A percentile compares a stretch with the other conserved stretches of the same genome.
Evolutionary conservation across 2,113 vertebrate species (phyloP).

Genomic region (Cephalopholis sonnerati): DNA sequence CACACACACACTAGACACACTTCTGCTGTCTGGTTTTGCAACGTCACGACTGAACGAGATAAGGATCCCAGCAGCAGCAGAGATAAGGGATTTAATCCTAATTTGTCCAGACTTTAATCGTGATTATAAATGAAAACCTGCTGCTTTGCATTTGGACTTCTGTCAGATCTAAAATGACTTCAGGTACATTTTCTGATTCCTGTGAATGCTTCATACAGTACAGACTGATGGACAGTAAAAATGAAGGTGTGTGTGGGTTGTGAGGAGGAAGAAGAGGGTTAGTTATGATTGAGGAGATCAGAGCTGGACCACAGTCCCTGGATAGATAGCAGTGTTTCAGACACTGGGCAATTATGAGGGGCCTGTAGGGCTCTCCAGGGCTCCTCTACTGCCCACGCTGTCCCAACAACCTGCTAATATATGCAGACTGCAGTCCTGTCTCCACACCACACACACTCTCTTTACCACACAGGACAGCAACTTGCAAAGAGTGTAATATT

Average conservation of each 20-base stretch:
- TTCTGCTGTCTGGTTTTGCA: conserved; percentile 66
- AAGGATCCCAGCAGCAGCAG: conserved; percentile 27
- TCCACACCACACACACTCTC: conserved; percentile 15
- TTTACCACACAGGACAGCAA: neutral
- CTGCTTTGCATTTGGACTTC: neutral
- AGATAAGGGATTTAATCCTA: conserved; percentile 40
- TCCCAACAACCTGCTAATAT: conserved; percentile 49
- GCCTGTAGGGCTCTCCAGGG: conserved; percentile 66
- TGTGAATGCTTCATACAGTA: neutral
- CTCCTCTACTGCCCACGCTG: conserved; percentile 65
- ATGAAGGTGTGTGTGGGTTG: conserved; percentile 46
- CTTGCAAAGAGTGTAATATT: neutral
- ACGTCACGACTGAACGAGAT: conserved; percentile 57
- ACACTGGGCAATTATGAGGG: conserved; percentile 67
- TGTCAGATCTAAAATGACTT: neutral
- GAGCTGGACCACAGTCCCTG: conserved; percentile 47
- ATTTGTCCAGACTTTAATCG: conserved; percentile 35
- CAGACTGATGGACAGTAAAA: conserved; percentile 8
- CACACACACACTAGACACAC: conserved; percentile 25
- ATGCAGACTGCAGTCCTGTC: conserved; percentile 43
- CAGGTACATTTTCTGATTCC: neutral
- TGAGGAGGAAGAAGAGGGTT: conserved; percentile 26
- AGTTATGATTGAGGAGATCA: conserved; percentile 52
- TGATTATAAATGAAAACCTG: conserved; percentile 14
- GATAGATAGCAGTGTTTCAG: conserved; percentile 55